Base-by-base conservation (phyloP, 2,113 vertebrate genomes). In the Ctenomys sociabilis region DNA sequence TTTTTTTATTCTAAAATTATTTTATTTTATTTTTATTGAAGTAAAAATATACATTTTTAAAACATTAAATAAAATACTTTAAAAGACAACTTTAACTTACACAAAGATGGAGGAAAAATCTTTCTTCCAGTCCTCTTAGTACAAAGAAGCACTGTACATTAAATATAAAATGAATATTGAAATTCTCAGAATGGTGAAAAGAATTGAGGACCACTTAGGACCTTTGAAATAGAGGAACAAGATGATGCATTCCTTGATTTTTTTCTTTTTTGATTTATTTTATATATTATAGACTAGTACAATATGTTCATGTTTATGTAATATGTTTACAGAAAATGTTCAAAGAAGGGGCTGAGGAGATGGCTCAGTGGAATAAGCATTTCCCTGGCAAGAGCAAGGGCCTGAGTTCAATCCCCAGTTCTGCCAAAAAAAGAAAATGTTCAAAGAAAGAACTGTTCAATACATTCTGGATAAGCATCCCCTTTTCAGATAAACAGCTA, bases 61-160 rank as follows among this genome's bases (percentile, higher is more conserved):
- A 28, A 68, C 6, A 35, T 68, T 72, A 73, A 73, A 43, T 73
- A 94, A 96, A 96, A 64, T 37, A 87, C 22, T 3, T 28, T 72
- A 88, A 59, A 22, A 78, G n/a, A 26, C 28, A 94, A 81, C 9
- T 95, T 91, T n/a, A 8, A 14, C 90, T 97, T 95, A 70, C 84
- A 40, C 61, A 61, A 89, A 70, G 54, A 87, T 75, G 28, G 32
- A 92, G 7, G 40, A 57, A 26, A 96, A 94, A 75, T 77, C 72
- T 68, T 92, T 93, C 32, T n/a, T 21, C 5, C 77, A 64, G 54
- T 80, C 40, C 63, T 91, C 35, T 52, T 93, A n/a, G 49, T 94
- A 91, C 70, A 19, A 90, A 49, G 90, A 92, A 93, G 1, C 21
- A 10, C 32, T 72, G 35, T 22, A 30, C 7, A 52, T 40, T 75